phyloP scores from a whole-genome alignment of 2,113 vertebrate genomes.

The Ophthalmolycus amberensis region DNA sequence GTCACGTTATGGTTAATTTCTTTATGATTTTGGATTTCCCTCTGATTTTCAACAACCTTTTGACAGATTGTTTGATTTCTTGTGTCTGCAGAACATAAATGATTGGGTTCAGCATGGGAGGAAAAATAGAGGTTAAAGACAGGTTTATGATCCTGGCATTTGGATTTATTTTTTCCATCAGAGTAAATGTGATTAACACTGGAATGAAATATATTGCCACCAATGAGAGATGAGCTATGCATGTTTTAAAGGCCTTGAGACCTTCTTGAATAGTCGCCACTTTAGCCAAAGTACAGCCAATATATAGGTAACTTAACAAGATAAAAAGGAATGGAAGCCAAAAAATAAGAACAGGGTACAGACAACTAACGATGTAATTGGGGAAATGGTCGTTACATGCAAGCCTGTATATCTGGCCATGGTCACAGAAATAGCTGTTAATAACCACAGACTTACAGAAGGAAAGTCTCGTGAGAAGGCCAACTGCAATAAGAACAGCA shows the following conservation, averaged over 20 bases:
- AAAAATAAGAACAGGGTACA: conserved; percentile 51
- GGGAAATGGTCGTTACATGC: conserved; percentile 73
- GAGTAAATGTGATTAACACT: conserved; percentile 52
- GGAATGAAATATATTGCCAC: conserved; percentile 67
- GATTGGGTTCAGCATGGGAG: conserved; percentile 74
- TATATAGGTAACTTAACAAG: conserved; percentile 61
- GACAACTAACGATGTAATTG: conserved; percentile 33
- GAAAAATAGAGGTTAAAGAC: conserved; percentile 70
- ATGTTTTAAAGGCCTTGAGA: conserved; percentile 18
- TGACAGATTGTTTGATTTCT: conserved; percentile 70
- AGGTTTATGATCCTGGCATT: conserved; percentile 77
- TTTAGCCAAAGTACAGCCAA: conserved; percentile 56
- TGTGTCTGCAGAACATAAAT: conserved; percentile 76
- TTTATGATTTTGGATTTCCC: conserved; percentile 13
- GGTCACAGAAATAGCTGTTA: conserved; percentile 78
- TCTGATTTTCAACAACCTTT: conserved; percentile 40
- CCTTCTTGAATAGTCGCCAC: conserved; percentile 51
- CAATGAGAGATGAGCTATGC: conserved; percentile 60
- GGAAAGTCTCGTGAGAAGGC: conserved; percentile 73
- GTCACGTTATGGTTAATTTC: neutral
- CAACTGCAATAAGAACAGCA: conserved; percentile 2
- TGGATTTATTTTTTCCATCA: conserved; percentile 52
- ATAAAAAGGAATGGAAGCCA: conserved; percentile 72
- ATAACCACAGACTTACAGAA: conserved; percentile 75
- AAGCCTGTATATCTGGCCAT: conserved; percentile 70